Conservation (phyloP, 2,888 invertebrate species). For the Crioceris asparagi region DNA sequence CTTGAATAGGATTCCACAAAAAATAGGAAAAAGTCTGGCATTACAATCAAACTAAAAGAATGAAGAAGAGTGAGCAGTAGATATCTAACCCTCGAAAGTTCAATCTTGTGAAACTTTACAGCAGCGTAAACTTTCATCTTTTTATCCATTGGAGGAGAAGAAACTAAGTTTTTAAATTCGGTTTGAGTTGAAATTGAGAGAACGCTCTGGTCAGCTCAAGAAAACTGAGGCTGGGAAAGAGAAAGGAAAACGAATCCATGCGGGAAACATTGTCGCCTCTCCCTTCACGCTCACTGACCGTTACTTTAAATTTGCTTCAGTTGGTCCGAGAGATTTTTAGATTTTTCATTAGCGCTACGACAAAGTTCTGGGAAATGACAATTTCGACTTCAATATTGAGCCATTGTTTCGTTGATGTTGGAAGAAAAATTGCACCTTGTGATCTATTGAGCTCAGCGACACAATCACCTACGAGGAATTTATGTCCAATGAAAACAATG, state of each 20-base stretch:
- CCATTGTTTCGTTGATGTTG: no score
- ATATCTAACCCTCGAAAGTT: conserved; percentile 16
- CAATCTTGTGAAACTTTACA: conserved; percentile 17
- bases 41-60: conserved; percentile 18
- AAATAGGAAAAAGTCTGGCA: no score
- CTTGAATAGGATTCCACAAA: no score
- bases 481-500: no score
- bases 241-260: conserved; percentile 29
- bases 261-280: conserved; percentile 28
- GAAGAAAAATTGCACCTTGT: no score
- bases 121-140: conserved; percentile 19
- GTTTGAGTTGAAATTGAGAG: conserved; percentile 34
- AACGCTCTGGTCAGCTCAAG: conserved; percentile 25
- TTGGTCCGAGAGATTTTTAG: no score
- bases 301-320: conserved; percentile 19
- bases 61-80: conserved; percentile 7
- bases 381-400: no score
- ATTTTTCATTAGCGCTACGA: no score
- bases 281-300: conserved; percentile 14
- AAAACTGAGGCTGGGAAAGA: conserved; percentile 21
- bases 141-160: conserved; percentile 22
- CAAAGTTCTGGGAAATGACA: no score
- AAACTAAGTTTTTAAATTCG: conserved; percentile 36
- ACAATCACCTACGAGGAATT: no score
- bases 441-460: no score